A percentile compares a stretch with the other conserved stretches of the same genome.
These are phyloP conservation scores for Pteronura brasiliensis DNA, from an alignment of 2,113 vertebrate genomes.

Conservation along the genomic window DNA sequence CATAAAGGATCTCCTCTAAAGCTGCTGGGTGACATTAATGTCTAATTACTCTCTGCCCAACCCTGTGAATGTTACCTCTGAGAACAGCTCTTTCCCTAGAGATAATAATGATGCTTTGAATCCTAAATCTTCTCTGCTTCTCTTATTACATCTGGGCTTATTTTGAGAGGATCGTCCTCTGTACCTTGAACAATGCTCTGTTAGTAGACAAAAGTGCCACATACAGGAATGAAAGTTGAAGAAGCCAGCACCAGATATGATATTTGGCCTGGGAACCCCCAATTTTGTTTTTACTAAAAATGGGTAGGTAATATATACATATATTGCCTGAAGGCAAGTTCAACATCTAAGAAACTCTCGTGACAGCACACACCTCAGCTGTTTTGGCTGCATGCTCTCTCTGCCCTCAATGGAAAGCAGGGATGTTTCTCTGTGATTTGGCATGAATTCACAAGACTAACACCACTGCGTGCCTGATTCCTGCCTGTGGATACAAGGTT, in stretches of 20 bases:
- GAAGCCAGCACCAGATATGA: neutral
- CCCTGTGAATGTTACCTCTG: neutral
- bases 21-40: neutral
- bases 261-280: neutral
- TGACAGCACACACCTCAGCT: conserved; percentile 21
- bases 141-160: neutral
- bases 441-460: conserved; percentile 36
- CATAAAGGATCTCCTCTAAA: neutral
- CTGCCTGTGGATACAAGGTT: conserved; percentile 24
- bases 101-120: neutral
- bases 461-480: neutral
- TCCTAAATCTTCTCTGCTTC: neutral
- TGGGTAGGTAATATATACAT: too few species aligned
- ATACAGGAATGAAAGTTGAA: neutral
- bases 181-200: neutral
- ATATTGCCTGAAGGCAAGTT: conserved; percentile 26
- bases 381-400: neutral
- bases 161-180: neutral
- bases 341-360: conserved; percentile 40
- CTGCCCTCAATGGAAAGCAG: neutral
- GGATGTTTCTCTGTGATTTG: conserved; percentile 43
- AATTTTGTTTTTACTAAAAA: neutral
- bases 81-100: neutral
- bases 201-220: neutral
- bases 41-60: neutral